Percentiles rank a stretch among this genome's conserved stretches.
phyloP scores from a whole-genome alignment of 37 sponge, comb jelly and placozoan genomes.

The Diacarnus erythraeanus region DNA sequence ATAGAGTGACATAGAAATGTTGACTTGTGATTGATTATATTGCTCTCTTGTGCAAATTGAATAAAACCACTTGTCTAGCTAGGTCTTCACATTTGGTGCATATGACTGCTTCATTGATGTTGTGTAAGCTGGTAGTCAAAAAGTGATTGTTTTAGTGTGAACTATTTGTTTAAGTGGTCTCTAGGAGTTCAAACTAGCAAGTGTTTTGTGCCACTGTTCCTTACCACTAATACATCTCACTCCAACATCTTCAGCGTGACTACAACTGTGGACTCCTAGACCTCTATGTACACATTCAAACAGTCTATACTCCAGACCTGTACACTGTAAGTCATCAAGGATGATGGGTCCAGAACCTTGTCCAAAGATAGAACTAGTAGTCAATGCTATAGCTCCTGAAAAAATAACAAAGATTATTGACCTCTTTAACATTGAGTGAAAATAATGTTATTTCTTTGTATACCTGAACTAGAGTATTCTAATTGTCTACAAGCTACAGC shows the following conservation, averaged over 20 bases:
- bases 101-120: too few species aligned
- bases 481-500: neutral
- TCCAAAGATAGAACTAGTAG: neutral
- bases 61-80: too few species aligned
- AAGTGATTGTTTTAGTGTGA: too few species aligned
- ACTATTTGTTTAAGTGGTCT: too few species aligned
- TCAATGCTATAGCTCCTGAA: constrained; percentile 1
- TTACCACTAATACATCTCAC: constrained; percentile 5
- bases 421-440: too few species aligned
- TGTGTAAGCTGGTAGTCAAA: too few species aligned
- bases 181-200: too few species aligned
- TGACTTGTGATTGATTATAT: too few species aligned
- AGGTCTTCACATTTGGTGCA: too few species aligned
- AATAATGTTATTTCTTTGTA: neutral
- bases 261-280: constrained; percentile 11
- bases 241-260: constrained; percentile 44
- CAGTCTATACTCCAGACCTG: constrained; percentile 12
- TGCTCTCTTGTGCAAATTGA: too few species aligned
- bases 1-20: too few species aligned
- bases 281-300: constrained; percentile 24
- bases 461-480: neutral
- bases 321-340: neutral
- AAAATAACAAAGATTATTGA: neutral
- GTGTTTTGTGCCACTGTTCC: too few species aligned
- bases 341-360: neutral